Evolutionary conservation across 2,888 invertebrate species (phyloP).

Genomic region (Coelopa pilipes): DNA sequence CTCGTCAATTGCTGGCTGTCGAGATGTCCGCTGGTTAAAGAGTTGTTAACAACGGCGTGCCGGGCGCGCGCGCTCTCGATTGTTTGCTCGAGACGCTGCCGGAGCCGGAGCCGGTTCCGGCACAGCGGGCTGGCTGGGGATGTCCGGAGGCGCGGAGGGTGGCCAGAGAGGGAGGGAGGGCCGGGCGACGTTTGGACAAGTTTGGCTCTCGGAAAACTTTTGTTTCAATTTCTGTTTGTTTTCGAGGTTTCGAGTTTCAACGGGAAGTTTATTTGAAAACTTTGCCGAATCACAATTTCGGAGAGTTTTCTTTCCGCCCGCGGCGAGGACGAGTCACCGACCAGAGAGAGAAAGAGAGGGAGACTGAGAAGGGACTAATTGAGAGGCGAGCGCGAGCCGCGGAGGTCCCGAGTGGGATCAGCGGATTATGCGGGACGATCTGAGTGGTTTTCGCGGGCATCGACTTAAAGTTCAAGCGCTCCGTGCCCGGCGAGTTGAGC

Average conservation of each 20-base stretch:
- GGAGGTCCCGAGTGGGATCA: too few species aligned
- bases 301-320: not conserved
- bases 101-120: too few species aligned
- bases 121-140: not conserved
- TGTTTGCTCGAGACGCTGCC: conserved; percentile 8
- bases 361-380: too few species aligned
- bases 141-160: not conserved
- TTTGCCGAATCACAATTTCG: conserved; percentile 28
- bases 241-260: conserved; percentile 27
- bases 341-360: too few species aligned
- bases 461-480: too few species aligned
- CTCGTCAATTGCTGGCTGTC: conserved; percentile 16
- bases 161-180: not conserved
- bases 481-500: too few species aligned
- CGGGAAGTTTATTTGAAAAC: conserved; percentile 29
- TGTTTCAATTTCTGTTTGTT: conserved; percentile 24
- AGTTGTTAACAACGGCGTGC: conserved; percentile 24
- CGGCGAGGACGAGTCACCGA: too few species aligned
- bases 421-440: too few species aligned
- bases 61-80: not conserved
- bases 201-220: conserved; percentile 10
- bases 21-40: conserved; percentile 15
- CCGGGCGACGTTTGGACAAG: not conserved
- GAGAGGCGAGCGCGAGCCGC: too few species aligned
- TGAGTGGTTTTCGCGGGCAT: too few species aligned